Base-by-base conservation (phyloP, 2,888 invertebrate genomes). In the Coecobrya sp. region DNA sequence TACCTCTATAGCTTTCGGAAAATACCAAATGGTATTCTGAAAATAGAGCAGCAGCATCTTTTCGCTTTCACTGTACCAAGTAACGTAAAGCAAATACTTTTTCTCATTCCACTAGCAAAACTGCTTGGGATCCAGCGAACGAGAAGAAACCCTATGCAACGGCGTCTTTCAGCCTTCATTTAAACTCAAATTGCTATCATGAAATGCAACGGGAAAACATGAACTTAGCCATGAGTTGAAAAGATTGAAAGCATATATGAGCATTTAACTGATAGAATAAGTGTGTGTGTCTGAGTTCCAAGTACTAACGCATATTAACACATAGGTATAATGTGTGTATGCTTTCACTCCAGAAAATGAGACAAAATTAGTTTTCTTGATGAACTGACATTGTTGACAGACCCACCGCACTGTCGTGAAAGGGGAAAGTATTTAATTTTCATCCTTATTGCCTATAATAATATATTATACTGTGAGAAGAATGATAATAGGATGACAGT, bases 21-120 rank as follows among this genome's bases (percentile, higher is more conserved):
- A 70, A 70, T 70, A 16, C 70, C 70, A 70, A 70, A 36, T 30
- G 70, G 13, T 16, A 70, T 1, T 0, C 8, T 1, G 36, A 70
- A 70, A 73, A 45, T 73, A 22, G 73, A 73, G 73, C 73, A 36
- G 16, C 70, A 73, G 73, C 22, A 22, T 70, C 65, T 65, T 8
- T 13, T 8, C 27, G n/a, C 36, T 36, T 7, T 36, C n/a, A 36
- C 13, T 62, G 8, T 19, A n/a, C n/a, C n/a, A 22, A 7, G 22
- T 7, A 62, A 62, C 2, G 59, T 8, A 62, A 65, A 25, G 65
- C 22, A 25, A 65, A 65, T 65, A 65, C 25, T 65, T 65, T n/a
- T 65, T 7, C 36, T 36, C 36, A 36, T 59, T 13, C 49, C 25
- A 10, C 68, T 36, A 36, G 8, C 68, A 68, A 68, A n/a, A 36